These are phyloP conservation scores for Philotrypesis tridentata DNA, from an alignment of 1,140 invertebrate genomes.

Conservation along the genomic window DNA sequence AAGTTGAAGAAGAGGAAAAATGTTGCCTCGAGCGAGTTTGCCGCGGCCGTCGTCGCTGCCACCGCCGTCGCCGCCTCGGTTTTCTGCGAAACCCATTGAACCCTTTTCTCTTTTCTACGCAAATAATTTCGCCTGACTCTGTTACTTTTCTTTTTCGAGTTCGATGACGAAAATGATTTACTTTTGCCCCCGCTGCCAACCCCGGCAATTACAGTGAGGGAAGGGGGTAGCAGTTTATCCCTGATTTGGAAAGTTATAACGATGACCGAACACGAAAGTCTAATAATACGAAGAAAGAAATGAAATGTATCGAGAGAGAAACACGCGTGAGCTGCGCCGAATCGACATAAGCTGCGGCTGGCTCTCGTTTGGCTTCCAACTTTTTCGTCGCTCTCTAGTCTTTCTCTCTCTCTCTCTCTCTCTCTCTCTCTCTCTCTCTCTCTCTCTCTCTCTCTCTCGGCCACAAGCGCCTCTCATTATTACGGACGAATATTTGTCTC, in stretches of 20 bases:
- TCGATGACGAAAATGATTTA: conserved; percentile 47
- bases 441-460: no score
- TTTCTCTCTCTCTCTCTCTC: no score
- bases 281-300: background rate
- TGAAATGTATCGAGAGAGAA: background rate
- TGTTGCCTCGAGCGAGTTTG: conserved; percentile 32
- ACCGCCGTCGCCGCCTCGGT: background rate
- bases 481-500: no score
- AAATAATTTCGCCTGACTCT: conserved; percentile 30
- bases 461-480: no score
- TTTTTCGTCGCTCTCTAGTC: no score
- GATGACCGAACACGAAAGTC: background rate
- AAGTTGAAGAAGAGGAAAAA: conserved; percentile 46
- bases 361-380: no score
- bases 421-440: no score
- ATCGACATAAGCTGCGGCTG: no score
- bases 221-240: conserved; percentile 10
- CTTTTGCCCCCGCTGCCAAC: background rate
- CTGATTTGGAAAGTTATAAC: conserved; percentile 33
- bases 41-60: background rate
- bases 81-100: conserved; percentile 44
- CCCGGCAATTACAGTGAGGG: conserved; percentile 14
- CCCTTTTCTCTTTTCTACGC: conserved; percentile 29
- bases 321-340: no score
- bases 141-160: conserved; percentile 13